Base-by-base conservation (phyloP, 2,888 invertebrate species). In the Pammene fasciana region DNA sequence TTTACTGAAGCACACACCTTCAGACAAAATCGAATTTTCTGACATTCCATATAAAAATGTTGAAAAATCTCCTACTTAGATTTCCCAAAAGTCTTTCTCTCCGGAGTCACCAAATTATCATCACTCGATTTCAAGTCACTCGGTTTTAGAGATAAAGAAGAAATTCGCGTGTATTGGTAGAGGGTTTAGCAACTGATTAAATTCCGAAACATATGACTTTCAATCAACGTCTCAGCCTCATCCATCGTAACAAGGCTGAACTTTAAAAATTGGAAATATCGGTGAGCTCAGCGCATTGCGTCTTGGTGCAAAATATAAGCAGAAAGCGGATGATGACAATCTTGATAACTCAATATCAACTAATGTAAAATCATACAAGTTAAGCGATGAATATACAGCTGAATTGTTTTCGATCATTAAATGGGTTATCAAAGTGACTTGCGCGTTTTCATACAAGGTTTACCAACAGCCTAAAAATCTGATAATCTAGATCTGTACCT, bases 211-310 rank as follows among this genome's bases (percentile, higher is more conserved):
- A 82, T 82, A 84, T 81, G 81, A 84, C 79, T 82, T 86, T 86
- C 86, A 86, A 86, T 86, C 86, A 85, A 80, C 83, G 79, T 85
- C 82, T 83, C 82, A 76, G 78, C 80, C 80, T 74, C 75, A 72
- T 57, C 74, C 75, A 78, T 80, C 79, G 71, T 60, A 48, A 77
- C 74, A 73, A 73, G 74, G 76, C 78, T 79, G 78, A 81, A 86
- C 80, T 84, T 88, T 85, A 80, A 87, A 88, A 86, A 82, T 82
- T 86, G 87, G 86, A 88, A 86, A 87, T 87, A 88, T 87, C 83
- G 81, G 83, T 74, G 73, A 75, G 81, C 78, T 81, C 75, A 74
- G 77, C 72, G 75, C 74, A 76, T 74, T 76, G 67, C 65, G 16
- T n/a, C 45, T 0, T 72, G 78, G 73, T 59, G 3, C 60, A 74